phyloP scores from a whole-genome alignment of 2,797 vertebrate genomes.

The Siniperca obscura region DNA sequence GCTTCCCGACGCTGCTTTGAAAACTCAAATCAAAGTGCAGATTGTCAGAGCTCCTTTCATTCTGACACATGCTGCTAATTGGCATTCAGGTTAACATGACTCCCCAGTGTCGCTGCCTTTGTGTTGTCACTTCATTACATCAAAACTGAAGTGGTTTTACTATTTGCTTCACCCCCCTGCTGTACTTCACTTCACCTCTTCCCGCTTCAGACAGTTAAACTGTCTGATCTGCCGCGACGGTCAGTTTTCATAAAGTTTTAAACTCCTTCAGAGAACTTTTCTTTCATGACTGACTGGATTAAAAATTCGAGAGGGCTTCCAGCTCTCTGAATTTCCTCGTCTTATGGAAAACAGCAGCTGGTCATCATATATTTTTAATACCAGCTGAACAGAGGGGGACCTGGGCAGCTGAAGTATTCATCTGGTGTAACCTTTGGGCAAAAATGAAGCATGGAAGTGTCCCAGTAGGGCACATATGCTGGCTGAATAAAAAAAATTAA shows the following conservation, averaged over 20 bases:
- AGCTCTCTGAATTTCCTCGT: not conserved
- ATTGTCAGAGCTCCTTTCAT: conserved; percentile 6
- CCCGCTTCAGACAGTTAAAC: not conserved
- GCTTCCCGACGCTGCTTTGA: conserved; percentile 19
- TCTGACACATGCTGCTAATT: conserved; percentile 41
- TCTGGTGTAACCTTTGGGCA: conserved; percentile 5
- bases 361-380: not conserved
- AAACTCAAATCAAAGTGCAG: conserved; percentile 23
- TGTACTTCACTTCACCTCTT: not conserved
- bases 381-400: not conserved
- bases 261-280: not conserved
- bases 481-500: not conserved
- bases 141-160: conserved; percentile 7
- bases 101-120: conserved; percentile 9
- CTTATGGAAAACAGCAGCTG: conserved; percentile 25
- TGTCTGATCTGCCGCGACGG: not conserved
- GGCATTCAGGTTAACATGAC: conserved; percentile 43
- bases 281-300: not conserved
- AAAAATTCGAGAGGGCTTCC: not conserved
- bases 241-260: conserved; percentile 20
- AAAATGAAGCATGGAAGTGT: conserved; percentile 1
- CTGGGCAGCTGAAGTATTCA: not conserved
- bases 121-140: conserved; percentile 22
- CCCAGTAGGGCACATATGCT: conserved; percentile 1
- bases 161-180: not conserved